Percentiles rank a stretch among this genome's conserved stretches.
phyloP scores from a whole-genome alignment of 2,113 vertebrate species.

The Psephotus haematonotus region DNA sequence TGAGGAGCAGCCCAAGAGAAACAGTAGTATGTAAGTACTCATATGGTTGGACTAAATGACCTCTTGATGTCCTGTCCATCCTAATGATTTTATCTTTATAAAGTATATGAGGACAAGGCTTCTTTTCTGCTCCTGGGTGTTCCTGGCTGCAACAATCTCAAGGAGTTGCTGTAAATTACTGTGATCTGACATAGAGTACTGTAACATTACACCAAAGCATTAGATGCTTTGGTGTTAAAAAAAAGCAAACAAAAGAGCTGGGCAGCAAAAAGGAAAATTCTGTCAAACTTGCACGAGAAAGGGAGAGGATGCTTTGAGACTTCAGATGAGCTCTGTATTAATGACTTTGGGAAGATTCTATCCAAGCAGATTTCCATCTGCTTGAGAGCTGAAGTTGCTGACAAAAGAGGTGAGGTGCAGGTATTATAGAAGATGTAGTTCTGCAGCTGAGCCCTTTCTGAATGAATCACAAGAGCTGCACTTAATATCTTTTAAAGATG shows the following conservation, averaged over 20 bases:
- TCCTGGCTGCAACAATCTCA: background rate
- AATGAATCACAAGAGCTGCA: background rate
- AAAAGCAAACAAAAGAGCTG: background rate
- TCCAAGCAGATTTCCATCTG: background rate
- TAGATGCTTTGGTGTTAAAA: fast-evolving
- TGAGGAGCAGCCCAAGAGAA: background rate
- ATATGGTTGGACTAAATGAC: background rate
- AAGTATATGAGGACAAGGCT: background rate
- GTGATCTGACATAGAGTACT: background rate
- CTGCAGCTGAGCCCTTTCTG: background rate
- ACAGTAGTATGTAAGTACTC: background rate
- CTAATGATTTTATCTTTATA: background rate
- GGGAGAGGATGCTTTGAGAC: background rate
- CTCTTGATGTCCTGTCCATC: background rate
- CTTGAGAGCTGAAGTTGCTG: background rate
- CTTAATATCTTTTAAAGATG: background rate
- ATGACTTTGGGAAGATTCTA: background rate
- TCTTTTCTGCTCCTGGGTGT: background rate
- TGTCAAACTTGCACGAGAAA: background rate
- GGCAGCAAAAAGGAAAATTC: background rate
- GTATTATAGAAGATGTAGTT: background rate
- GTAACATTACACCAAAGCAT: background rate
- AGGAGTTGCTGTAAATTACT: background rate
- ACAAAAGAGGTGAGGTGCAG: background rate
- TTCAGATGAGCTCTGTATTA: background rate